Base-by-base conservation (phyloP, 2,113 vertebrate genomes). In the Tragelaphus scriptus region DNA sequence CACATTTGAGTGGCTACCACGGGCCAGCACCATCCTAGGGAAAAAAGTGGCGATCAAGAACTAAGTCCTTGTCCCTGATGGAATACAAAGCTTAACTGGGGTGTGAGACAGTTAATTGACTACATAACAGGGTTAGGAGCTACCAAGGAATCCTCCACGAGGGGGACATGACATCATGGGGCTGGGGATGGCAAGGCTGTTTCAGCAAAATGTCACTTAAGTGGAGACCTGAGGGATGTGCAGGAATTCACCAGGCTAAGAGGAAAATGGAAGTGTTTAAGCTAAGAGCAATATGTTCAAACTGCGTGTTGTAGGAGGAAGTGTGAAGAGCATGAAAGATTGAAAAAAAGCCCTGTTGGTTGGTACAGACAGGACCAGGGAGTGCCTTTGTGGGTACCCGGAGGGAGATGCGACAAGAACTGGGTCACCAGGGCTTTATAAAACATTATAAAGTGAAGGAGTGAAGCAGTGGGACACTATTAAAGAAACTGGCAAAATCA, bases 361-460 rank as follows among this genome's bases (percentile, higher is more conserved):
- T 88, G 12, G 56, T 47, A 11, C 28, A 16, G 25, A 56, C 28
- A 40, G 55, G 30, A n/a, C 40, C 13, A 19, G 6, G 36, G 13
- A 7, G 1, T 51, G 11, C 26, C 47, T 68, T 10, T 7, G 36
- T 81, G 25, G 13, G 40, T 17, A 40, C 5, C 3, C 0, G 3
- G 14, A 80, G 32, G 61, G 15, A 85, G 49, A 61, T 90, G 10
- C 5, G 2, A 4, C 6, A 11, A 28, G 36, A 88, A 3, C 51
- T 28, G 19, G 11, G 51, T 63, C 30, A 7, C 30, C 17, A 61
- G 58, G 32, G 6, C 7, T n/a, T 87, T 75, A 19, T 15, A 36
- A 53, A n/a, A 19, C 85, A 77, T 0, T 6, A 12, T 17, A 19
- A 59, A 68, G 63, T 19, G 63, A 75, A 75, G 19, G 56, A 49